Percentiles rank a stretch among this genome's conserved stretches.
phyloP scores from a whole-genome alignment of 2,797 vertebrate genomes.

The Crenichthys baileyi region DNA sequence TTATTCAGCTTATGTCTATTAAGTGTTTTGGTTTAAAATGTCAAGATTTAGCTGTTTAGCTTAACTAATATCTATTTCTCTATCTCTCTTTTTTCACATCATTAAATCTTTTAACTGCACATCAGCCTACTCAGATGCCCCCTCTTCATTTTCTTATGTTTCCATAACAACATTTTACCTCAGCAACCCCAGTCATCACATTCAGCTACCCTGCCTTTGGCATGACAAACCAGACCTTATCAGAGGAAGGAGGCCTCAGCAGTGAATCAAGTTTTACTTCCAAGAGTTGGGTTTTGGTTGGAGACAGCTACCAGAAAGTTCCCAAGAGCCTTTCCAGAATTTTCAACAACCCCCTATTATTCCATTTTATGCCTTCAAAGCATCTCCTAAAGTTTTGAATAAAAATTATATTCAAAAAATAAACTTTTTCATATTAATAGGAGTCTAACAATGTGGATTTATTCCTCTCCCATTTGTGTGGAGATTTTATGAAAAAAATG shows the following conservation, averaged over 20 bases:
- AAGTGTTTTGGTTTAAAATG: neutral
- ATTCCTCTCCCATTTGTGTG: slow-evolving; percentile 66
- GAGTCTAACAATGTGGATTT: slow-evolving; percentile 56
- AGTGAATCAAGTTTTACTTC: slow-evolving; percentile 31
- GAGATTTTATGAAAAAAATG: slow-evolving; percentile 60
- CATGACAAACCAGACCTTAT: slow-evolving; percentile 32
- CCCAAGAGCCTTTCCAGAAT: slow-evolving; percentile 41
- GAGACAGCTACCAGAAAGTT: slow-evolving; percentile 28
- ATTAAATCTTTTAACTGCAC: neutral
- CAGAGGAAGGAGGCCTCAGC: slow-evolving; percentile 35
- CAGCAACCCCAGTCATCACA: slow-evolving; percentile 15
- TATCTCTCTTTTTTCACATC: neutral
- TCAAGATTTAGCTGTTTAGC: neutral
- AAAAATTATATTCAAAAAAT: slow-evolving; percentile 24
- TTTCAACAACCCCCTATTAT: slow-evolving; percentile 54
- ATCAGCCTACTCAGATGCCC: slow-evolving; percentile 19
- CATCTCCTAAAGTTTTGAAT: slow-evolving; percentile 45
- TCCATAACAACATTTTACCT: slow-evolving; percentile 46
- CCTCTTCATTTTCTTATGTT: slow-evolving; percentile 35
- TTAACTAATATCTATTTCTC: slow-evolving; percentile 1
- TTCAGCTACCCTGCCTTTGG: slow-evolving; percentile 40
- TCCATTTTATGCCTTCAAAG: slow-evolving; percentile 61
- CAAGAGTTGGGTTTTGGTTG: slow-evolving; percentile 22
- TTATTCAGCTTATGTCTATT: neutral
- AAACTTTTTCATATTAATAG: slow-evolving; percentile 12